Evolutionary conservation across 2,888 invertebrate genomes (phyloP), one percentile per base, ranked within the genome.

Genomic region (Scaptodrosophila latifasciaeformis): DNA sequence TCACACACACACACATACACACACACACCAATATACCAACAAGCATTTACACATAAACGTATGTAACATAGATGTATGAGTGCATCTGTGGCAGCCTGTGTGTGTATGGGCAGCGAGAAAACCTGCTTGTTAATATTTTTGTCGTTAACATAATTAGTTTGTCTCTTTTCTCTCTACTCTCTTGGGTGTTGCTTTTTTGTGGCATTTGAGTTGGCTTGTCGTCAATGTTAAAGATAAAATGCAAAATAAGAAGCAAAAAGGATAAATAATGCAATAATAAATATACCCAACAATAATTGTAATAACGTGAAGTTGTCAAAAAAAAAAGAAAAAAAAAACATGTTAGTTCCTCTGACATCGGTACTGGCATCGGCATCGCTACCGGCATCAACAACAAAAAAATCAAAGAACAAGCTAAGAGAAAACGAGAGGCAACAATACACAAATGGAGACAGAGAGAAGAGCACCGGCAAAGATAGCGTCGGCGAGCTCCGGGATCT

Each of bases 111-210:
- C 31, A n/a, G 10, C 37, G 19, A 10, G 37, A 21, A 35, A 17
- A 10, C n/a, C 17, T 43, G 44, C 54, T 62, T 62, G 54, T 47
- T 70, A 67, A 67, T 67, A 67, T 67, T 67, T 67, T 67, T 67
- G 71, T 57, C 60, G 68, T 40, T 60, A 63, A 53, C 53, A 70
- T 63, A 67, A 67, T 67, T 67, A 67, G 50, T 67, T 67, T 67
- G 68, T 67, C 60, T 64, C 53, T 60, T 21, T 30, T 29, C 15
- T 47, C 37, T 35, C 18, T 66, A 39, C 50, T 40, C 50, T 43
- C 29, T 46, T 49, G 49, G n/a, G 52, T 62, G 57, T 57, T 67
- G 56, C 52, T 30, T 27, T n/a, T n/a, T 44, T 44, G 15, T 31
- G 29, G 44, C 30, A n/a, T n/a, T n/a, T n/a, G n/a, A 17, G 29